Evolutionary conservation across 2,797 vertebrate species (phyloP).

Genomic region (Decapterus maruadsi): DNA sequence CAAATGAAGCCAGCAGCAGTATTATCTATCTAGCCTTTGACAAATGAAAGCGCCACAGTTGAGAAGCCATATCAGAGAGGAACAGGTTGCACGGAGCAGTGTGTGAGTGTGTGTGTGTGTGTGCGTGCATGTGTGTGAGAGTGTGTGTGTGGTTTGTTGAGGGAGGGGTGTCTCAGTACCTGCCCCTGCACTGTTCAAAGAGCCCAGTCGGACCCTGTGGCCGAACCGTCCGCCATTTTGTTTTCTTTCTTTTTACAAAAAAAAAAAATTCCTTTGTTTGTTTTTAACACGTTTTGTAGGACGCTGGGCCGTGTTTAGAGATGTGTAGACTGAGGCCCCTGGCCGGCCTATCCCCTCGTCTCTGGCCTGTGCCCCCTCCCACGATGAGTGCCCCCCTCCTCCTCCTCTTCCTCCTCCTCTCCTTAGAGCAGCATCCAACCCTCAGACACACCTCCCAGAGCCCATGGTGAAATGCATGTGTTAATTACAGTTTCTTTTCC

Average conservation of each 20-base stretch:
- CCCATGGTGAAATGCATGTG: constrained; percentile 91
- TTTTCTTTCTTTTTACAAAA: constrained; percentile 44
- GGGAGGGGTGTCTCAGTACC: constrained; percentile 22
- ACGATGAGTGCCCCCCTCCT: constrained; percentile 30
- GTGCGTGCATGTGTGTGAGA: not conserved
- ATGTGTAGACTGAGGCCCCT: constrained; percentile 56
- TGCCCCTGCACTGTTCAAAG: constrained; percentile 48
- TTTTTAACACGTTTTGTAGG: constrained; percentile 61
- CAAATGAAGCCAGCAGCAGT: constrained; percentile 79
- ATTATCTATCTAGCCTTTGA: constrained; percentile 68
- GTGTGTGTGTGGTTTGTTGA: not conserved
- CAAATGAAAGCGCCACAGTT: constrained; percentile 60
- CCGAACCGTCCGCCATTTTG: constrained; percentile 53
- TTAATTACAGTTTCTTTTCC: constrained; percentile 94
- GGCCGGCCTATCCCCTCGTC: constrained; percentile 45
- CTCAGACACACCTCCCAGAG: constrained; percentile 84
- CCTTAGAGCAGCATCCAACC: constrained; percentile 79
- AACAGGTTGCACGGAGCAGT: constrained; percentile 54
- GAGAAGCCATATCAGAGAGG: constrained; percentile 79
- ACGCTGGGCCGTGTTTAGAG: constrained; percentile 64
- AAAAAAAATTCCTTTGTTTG: constrained; percentile 43
- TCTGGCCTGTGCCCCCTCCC: constrained; percentile 26
- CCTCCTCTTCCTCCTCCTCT: constrained; percentile 57
- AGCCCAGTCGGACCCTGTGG: constrained; percentile 58
- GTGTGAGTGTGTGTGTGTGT: not conserved